These are phyloP conservation scores for Montipora cactus DNA, from an alignment of 64 coral and sea anemone genomes.

Conservation along the genomic window DNA sequence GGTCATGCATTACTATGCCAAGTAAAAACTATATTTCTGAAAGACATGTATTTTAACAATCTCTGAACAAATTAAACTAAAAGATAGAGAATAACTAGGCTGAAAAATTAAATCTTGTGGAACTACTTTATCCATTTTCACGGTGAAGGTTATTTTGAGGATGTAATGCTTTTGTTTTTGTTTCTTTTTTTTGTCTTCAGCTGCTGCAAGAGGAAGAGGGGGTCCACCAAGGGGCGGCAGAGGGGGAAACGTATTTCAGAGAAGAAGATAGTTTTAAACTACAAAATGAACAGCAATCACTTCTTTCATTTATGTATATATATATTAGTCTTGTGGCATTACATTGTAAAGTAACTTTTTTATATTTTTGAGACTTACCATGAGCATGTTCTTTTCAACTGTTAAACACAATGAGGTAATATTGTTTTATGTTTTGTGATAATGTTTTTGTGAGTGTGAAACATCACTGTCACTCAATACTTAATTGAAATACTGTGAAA, in stretches of 20 bases:
- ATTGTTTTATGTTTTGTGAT: no score
- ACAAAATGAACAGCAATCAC: not conserved
- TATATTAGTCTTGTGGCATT: no score
- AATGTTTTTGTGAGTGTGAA: no score
- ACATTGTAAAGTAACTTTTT: no score
- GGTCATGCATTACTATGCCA: no score
- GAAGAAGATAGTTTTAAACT: constrained; percentile 77
- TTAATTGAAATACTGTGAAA: no score
- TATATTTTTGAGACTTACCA: no score
- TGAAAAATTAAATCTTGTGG: not conserved
- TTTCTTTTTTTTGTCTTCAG: constrained; percentile 13
- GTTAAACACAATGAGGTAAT: not conserved
- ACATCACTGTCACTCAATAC: no score
- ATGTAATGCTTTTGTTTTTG: not conserved
- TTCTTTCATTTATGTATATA: not conserved
- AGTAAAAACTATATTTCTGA: no score
- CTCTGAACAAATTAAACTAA: not conserved
- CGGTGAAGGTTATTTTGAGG: not conserved
- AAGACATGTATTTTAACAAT: no score
- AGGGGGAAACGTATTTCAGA: constrained; percentile 93
- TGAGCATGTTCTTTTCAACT: not conserved
- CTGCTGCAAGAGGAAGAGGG: constrained; percentile 81
- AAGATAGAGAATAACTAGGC: not conserved
- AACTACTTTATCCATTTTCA: not conserved
- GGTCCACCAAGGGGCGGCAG: constrained; percentile 62